Evolutionary conservation across 1,140 invertebrate genomes (phyloP), one percentile per base, ranked within the genome.

Genomic region (Apis cerana): DNA sequence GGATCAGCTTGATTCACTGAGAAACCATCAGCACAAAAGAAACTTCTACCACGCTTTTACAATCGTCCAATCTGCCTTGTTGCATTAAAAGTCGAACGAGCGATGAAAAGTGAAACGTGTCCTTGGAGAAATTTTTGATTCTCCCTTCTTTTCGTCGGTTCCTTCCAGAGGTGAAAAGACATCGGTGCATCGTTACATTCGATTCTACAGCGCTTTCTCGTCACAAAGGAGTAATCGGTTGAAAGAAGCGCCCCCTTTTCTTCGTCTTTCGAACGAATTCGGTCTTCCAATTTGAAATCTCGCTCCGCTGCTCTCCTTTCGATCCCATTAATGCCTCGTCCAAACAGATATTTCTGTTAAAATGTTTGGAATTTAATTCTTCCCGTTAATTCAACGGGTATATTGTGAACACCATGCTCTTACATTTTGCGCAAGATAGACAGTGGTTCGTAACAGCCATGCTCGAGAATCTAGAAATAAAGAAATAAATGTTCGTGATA

Each of bases 221-320:
- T 77, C 33, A 33, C 52, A 56, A 58, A 65, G 74, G 74, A 56
- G 68, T 67, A 56, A 67, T 77, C 27, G 52, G 12, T 12, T 19
- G 54, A 17, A n/a, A 52, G 27, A 58, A 23, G 17, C 17, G 50
- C 33, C 33, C 33, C 33, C 33, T 12, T 52, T 33, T 27, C 13
- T 56, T 71, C 70, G 10, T 7, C 11, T 50, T 48, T 27, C 33
- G 4, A 7, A 17, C 2, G n/a, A 50, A n/a, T 15, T 9, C 9
- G 15, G 15, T 23, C 21, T 59, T 19, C 64, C n/a, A 17, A 23
- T 33, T 64, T 2, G 33, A 75, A 75, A 64, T 27, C 64, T 75
- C 52, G 19, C 15, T 70, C 48, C 33, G 33, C 33, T 33, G 33
- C 33, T 33, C 33, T 33, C 33, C 33, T 33, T 33, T 33, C 13